Percentiles rank a stretch among this genome's conserved stretches.
Evolutionary conservation across 2,888 invertebrate species (phyloP).

Genomic region (Nomada flava): DNA sequence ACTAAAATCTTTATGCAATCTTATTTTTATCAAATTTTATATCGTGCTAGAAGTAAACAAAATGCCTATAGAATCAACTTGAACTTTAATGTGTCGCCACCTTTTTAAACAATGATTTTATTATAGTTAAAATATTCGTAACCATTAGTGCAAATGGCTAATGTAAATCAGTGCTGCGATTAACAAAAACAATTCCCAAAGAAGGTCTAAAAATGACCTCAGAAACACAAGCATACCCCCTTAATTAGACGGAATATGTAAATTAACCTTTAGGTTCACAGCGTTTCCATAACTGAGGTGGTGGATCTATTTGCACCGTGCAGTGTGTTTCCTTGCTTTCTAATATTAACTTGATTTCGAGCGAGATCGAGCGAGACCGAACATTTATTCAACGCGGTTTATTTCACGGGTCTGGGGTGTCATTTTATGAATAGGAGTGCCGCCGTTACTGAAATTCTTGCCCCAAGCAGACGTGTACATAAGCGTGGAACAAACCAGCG

Average conservation of each 20-base stretch:
- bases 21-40: too few species aligned
- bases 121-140: too few species aligned
- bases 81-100: too few species aligned
- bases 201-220: too few species aligned
- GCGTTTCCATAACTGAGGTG: neutral
- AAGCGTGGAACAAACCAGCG: constrained; percentile 45
- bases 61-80: too few species aligned
- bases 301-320: neutral
- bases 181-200: too few species aligned
- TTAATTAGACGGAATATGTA: constrained; percentile 10
- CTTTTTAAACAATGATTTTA: too few species aligned
- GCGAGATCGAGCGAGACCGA: neutral
- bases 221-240: too few species aligned
- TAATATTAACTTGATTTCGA: constrained; percentile 32
- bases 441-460: constrained; percentile 44
- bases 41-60: too few species aligned
- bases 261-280: neutral
- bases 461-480: constrained; percentile 14
- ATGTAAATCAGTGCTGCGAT: too few species aligned
- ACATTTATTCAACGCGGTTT: constrained; percentile 39
- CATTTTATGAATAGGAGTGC: constrained; percentile 9
- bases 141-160: too few species aligned
- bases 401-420: constrained; percentile 18
- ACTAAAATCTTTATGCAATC: too few species aligned
- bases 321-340: neutral